Percentiles rank a stretch among this genome's conserved stretches.
These are phyloP conservation scores for Pandion haliaetus DNA, from an alignment of 2,113 vertebrate species.

Conservation along the genomic window DNA sequence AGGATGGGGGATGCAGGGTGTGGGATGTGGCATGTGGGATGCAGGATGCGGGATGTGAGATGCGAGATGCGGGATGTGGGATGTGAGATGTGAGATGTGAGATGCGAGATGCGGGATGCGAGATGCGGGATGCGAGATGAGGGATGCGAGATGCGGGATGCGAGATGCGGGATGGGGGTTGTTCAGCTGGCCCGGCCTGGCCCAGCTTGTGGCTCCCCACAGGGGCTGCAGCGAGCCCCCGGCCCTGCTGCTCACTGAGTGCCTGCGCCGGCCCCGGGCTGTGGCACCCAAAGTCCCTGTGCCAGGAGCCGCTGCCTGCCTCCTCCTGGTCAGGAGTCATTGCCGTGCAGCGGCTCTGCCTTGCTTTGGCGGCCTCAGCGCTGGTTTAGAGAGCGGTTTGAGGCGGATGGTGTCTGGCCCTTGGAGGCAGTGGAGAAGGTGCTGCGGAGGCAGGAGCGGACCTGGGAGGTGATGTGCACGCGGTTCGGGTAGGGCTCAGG, in stretches of 20 bases:
- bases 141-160: accelerated
- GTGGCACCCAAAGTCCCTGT: not conserved
- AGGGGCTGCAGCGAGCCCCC: not conserved
- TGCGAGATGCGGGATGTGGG: no score
- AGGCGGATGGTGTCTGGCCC: no score
- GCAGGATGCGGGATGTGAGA: no score
- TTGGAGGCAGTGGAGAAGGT: not conserved
- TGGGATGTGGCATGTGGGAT: no score
- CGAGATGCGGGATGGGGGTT: accelerated
- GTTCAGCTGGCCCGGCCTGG: not conserved
- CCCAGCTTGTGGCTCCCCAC: accelerated
- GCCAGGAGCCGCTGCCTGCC: not conserved
- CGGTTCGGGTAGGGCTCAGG: not conserved
- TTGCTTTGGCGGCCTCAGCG: not conserved
- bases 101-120: not conserved
- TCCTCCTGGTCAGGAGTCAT: not conserved
- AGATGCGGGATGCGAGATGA: accelerated
- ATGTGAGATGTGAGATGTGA: no score
- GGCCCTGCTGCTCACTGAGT: not conserved
- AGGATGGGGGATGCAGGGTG: no score
- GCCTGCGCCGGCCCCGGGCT: accelerated
- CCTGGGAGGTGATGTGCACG: not conserved
- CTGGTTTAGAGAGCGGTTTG: not conserved
- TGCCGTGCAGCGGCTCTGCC: accelerated
- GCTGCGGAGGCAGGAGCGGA: not conserved